Conservation (phyloP, 1,140 invertebrate species). For the Leguminivora glycinivorella region DNA sequence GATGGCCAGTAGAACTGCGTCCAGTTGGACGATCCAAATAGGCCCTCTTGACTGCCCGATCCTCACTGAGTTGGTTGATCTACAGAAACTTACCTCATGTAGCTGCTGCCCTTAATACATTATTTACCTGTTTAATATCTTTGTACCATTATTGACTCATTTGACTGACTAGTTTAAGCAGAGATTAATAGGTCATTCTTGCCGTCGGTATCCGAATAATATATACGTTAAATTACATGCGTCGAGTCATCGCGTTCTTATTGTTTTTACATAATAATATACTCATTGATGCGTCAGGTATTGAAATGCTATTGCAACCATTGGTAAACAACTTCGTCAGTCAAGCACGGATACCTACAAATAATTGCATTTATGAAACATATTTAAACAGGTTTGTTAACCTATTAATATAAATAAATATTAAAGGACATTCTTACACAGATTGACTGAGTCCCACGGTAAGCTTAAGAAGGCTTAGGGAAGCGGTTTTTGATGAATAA, state of each 20-base stretch:
- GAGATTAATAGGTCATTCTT: too few species aligned
- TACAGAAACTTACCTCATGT: too few species aligned
- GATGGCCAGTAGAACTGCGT: too few species aligned
- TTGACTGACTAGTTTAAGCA: too few species aligned
- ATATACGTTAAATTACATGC: neutral
- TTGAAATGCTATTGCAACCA: neutral
- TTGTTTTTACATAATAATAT: neutral
- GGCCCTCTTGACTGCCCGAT: too few species aligned
- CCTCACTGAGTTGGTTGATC: too few species aligned
- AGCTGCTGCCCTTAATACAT: neutral
- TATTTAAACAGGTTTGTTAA: neutral
- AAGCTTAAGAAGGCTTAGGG: too few species aligned
- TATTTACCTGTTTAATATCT: neutral
- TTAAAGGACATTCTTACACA: too few species aligned
- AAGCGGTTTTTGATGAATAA: too few species aligned
- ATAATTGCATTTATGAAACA: neutral
- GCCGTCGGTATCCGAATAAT: neutral
- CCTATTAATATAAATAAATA: neutral
- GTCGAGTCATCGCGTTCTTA: neutral
- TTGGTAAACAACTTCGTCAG: neutral
- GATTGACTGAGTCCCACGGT: too few species aligned
- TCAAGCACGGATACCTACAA: neutral
- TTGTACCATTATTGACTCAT: neutral
- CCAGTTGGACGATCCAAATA: too few species aligned
- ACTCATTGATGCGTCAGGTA: neutral